Conservation (phyloP, 30 jellyfish, hydroid and myxozoan species). For the Clytia hemisphaerica region DNA sequence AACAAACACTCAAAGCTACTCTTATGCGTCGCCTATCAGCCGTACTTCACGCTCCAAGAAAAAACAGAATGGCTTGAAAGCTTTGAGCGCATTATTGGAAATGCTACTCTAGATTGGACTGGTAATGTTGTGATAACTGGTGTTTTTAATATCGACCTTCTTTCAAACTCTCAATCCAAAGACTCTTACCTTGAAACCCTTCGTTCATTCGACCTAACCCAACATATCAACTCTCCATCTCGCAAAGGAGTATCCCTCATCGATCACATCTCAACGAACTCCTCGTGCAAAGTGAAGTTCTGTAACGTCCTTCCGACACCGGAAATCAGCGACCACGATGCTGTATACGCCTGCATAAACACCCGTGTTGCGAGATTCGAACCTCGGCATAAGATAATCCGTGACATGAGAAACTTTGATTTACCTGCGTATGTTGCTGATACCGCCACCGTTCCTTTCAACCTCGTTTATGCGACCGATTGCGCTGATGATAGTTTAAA, state of each 20-base stretch:
- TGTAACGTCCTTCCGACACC: no score
- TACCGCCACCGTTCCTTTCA: no score
- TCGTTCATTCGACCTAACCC: constrained; percentile 40
- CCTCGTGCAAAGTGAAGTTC: constrained; percentile 8
- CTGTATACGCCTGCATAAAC: no score
- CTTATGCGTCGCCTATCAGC: constrained; percentile 47
- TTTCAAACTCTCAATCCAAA: constrained; percentile 3
- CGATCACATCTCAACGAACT: constrained; percentile 52
- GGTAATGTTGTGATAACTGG: constrained; percentile 41
- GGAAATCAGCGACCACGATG: no score
- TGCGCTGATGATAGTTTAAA: no score
- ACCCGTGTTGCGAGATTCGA: no score
- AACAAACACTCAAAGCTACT: constrained; percentile 55
- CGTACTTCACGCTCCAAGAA: background rate
- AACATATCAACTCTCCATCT: constrained; percentile 44
- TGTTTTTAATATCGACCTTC: constrained; percentile 5
- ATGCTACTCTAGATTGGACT: constrained; percentile 8
- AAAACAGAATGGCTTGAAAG: constrained; percentile 29
- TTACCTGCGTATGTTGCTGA: no score
- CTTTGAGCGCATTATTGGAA: constrained; percentile 12
- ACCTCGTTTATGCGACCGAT: no score
- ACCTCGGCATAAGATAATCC: no score
- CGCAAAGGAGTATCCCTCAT: constrained; percentile 52
- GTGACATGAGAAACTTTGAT: no score
- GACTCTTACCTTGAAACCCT: constrained; percentile 34